Conservation (phyloP, 2,888 invertebrate species). For the Neria commutata region DNA sequence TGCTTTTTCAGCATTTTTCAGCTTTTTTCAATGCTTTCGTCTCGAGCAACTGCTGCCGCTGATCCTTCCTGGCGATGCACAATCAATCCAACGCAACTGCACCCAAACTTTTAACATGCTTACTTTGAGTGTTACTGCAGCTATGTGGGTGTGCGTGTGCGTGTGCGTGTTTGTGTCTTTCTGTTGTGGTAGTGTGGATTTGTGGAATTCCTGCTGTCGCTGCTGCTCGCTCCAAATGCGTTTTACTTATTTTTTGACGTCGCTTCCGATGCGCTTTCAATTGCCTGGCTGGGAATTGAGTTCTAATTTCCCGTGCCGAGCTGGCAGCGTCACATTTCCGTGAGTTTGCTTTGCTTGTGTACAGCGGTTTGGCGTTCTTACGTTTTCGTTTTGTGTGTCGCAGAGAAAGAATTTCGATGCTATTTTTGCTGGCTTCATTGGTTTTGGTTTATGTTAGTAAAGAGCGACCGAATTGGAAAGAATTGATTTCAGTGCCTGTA, state of each 20-base stretch:
- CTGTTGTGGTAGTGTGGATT: too few species aligned
- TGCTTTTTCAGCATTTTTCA: neutral
- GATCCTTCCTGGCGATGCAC: neutral
- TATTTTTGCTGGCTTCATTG: too few species aligned
- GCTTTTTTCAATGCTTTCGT: neutral
- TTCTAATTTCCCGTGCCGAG: conserved; percentile 13
- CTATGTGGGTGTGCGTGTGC: too few species aligned
- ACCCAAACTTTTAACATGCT: too few species aligned
- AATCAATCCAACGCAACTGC: too few species aligned
- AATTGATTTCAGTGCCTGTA: too few species aligned
- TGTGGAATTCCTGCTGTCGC: neutral
- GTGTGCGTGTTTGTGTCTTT: too few species aligned
- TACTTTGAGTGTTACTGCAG: conserved; percentile 1
- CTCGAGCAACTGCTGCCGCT: neutral
- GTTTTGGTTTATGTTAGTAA: too few species aligned
- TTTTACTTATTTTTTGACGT: neutral
- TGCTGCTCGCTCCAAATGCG: neutral
- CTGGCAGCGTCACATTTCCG: neutral
- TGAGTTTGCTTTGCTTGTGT: neutral
- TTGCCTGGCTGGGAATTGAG: conserved; percentile 15
- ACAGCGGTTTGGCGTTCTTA: too few species aligned
- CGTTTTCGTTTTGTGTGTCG: too few species aligned
- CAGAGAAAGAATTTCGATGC: too few species aligned
- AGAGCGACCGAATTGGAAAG: too few species aligned
- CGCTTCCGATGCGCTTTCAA: neutral